Evolutionary conservation across 2,113 vertebrate genomes (phyloP), one percentile per base, ranked within the genome.

Genomic region (Guaruba guarouba): DNA sequence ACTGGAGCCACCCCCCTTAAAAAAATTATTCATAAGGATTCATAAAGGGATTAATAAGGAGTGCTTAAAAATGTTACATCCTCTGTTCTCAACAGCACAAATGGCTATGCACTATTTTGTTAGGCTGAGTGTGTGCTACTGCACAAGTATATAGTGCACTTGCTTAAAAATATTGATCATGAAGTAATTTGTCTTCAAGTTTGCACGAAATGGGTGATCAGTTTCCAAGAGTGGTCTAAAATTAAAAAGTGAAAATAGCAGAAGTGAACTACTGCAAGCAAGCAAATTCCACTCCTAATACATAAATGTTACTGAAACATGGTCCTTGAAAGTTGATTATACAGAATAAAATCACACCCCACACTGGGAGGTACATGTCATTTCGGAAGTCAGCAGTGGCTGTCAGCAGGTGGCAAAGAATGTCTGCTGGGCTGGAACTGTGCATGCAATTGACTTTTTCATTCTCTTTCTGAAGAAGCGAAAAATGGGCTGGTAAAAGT

Each of bases 331-430:
- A 64, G 13, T 3, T 67, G 31, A 17, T 93, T 69, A 17, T 33
- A 19, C 31, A 54, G 27, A 81, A 48, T 46, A 86, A 93, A 96
- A 82, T 51, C 35, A 43, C 17, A 78, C 43, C 11, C 17, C 20
- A 51, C 4, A 6, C 22, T 8, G 24, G 0, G 3, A 63, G 5
- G 13, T 48, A 41, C 3, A 0, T 76, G 73, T 69, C 5, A 23
- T 52, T 90, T 79, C 24, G 27, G 22, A 85, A 85, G 48, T 90
- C 35, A 73, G n/a, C 39, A 12, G 25, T 44, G 13, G 31, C 46
- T 92, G 7, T 57, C 4, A 4, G 46, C 29, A 41, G 59, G n/a
- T 74, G n/a, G 23, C 15, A 92, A 31, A 62, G 7, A 24, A 20
- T 19, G 11, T 68, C 35, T 52, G 4, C 23, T 61, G 20, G 12